A percentile compares a stretch with the other conserved stretches of the same genome.
Evolutionary conservation across 2,888 invertebrate genomes (phyloP).

Genomic region (Drosophila neoperkinsi): DNA sequence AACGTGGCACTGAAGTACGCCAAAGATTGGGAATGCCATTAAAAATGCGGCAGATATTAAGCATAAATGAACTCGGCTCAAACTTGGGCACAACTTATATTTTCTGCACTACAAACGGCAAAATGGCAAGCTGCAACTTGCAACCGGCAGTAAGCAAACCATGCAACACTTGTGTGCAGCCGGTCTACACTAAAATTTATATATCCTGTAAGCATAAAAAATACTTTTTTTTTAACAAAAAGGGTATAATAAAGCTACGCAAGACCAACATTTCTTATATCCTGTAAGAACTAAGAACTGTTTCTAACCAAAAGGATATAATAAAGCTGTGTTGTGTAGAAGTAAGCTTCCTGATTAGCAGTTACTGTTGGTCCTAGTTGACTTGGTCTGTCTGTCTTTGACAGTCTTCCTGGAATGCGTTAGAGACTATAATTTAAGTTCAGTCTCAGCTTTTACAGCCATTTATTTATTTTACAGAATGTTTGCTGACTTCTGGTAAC

Average conservation of each 20-base stretch:
- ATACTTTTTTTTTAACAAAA: neutral
- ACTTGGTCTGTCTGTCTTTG: neutral
- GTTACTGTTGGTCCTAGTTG: neutral
- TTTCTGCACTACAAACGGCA: conserved; percentile 28
- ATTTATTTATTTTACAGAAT: neutral
- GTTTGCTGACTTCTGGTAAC: neutral
- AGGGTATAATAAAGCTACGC: neutral
- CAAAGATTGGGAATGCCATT: conserved; percentile 58
- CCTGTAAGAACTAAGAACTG: neutral
- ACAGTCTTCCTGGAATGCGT: neutral
- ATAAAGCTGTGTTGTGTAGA: neutral
- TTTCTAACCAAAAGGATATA: neutral
- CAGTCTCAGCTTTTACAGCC: neutral
- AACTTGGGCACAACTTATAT: conserved; percentile 43
- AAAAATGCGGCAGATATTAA: conserved; percentile 74
- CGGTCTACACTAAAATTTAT: neutral
- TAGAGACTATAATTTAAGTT: neutral
- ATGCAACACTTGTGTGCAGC: conserved; percentile 22
- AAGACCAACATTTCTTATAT: conserved; percentile 3
- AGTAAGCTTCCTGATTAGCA: neutral
- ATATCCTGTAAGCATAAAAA: conserved; percentile 4
- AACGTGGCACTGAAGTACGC: conserved; percentile 31
- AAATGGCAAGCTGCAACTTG: conserved; percentile 18
- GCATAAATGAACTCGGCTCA: conserved; percentile 68
- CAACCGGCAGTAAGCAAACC: conserved; percentile 5